Conservation (phyloP, 2,888 invertebrate genomes). For the Perizoma affinitatum region DNA sequence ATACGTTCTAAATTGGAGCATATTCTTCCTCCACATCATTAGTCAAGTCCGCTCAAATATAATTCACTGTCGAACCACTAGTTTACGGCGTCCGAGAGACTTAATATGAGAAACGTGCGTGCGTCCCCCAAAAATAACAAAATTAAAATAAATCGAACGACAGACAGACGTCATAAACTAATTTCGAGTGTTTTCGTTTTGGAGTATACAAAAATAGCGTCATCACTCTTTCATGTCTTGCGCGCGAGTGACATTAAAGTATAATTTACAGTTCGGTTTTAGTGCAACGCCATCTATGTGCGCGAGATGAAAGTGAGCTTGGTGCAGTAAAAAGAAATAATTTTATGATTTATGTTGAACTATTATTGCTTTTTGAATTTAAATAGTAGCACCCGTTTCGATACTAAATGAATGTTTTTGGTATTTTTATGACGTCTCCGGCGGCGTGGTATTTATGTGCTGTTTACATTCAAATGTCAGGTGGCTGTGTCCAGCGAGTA, state of each 20-base stretch:
- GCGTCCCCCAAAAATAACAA: constrained; percentile 79
- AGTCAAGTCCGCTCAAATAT: constrained; percentile 69
- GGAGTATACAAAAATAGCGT: constrained; percentile 78
- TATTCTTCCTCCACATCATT: constrained; percentile 57
- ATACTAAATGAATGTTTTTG: constrained; percentile 51
- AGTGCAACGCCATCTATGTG: constrained; percentile 76
- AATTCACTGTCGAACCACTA: constrained; percentile 73
- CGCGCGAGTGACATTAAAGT: constrained; percentile 78
- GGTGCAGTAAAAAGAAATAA: constrained; percentile 67
- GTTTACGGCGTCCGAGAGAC: constrained; percentile 68
- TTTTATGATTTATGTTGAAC: constrained; percentile 70
- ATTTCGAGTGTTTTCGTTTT: constrained; percentile 83
- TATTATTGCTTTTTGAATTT: constrained; percentile 67
- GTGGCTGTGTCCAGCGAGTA: constrained; percentile 27
- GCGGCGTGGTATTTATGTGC: constrained; percentile 36
- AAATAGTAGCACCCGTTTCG: constrained; percentile 58
- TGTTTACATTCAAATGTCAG: constrained; percentile 40
- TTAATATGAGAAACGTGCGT: constrained; percentile 70
- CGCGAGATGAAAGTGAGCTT: constrained; percentile 71
- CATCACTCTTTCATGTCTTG: constrained; percentile 81
- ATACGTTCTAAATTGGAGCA: constrained; percentile 59
- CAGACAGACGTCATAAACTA: constrained; percentile 84
- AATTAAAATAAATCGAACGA: constrained; percentile 84
- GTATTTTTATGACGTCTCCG: constrained; percentile 42
- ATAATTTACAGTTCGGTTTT: constrained; percentile 72